These are phyloP conservation scores for Myodes glareolus DNA, from an alignment of 2,113 vertebrate genomes.

Conservation along the genomic window DNA sequence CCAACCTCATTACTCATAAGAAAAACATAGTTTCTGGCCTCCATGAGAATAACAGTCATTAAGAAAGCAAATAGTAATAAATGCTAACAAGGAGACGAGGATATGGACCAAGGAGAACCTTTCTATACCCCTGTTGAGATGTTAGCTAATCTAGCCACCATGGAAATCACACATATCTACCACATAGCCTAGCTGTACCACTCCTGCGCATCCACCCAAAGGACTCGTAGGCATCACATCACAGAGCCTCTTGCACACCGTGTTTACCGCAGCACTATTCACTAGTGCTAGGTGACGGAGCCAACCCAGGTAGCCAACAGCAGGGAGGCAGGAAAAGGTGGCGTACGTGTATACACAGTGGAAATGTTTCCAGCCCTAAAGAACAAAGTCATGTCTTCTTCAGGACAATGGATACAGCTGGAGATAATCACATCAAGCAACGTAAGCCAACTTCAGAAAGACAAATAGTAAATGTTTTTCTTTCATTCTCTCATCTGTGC, in stretches of 20 bases:
- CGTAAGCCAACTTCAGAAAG: background rate
- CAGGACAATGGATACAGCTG: background rate
- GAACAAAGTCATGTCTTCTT: background rate
- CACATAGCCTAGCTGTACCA: background rate
- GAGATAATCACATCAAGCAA: background rate
- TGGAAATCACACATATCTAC: background rate
- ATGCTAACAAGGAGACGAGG: too few species aligned
- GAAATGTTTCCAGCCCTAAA: background rate
- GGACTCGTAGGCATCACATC: background rate
- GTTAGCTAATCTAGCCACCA: background rate
- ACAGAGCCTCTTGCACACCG: background rate
- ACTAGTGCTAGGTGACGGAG: background rate
- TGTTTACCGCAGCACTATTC: background rate
- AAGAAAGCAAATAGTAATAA: background rate
- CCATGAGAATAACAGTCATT: background rate
- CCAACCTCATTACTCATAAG: background rate
- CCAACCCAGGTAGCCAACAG: background rate
- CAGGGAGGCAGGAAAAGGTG: background rate
- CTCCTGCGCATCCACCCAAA: background rate
- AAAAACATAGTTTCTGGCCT: too few species aligned
- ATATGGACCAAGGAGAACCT: background rate
- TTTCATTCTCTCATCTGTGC: background rate
- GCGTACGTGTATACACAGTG: background rate
- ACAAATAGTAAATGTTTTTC: background rate
- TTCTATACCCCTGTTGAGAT: background rate